Conservation (phyloP, 2,888 invertebrate species). For the Exephanes ischioxanthus region DNA sequence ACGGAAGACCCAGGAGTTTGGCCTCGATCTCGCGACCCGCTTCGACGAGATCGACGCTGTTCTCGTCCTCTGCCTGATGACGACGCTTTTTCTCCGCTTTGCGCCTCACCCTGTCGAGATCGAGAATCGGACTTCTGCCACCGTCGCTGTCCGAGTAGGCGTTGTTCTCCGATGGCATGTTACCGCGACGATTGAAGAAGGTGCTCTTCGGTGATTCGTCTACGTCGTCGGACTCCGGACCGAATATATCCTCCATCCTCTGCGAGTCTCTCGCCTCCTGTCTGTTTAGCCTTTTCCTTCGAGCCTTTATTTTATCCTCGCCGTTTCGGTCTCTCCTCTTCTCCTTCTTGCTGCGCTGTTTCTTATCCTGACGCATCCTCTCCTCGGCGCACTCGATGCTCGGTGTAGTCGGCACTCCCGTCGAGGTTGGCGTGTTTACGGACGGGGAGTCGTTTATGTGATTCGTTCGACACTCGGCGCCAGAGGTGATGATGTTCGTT, state of each 20-base stretch:
- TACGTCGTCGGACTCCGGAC: conserved; percentile 93
- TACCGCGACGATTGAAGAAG: conserved; percentile 79
- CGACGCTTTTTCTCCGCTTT: conserved; percentile 82
- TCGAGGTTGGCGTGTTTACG: conserved; percentile 40
- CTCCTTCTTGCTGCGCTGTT: conserved; percentile 84
- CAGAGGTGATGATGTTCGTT: conserved; percentile 64
- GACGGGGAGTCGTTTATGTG: conserved; percentile 70
- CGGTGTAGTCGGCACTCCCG: conserved; percentile 63
- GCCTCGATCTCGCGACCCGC: conserved; percentile 94
- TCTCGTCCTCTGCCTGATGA: conserved; percentile 89
- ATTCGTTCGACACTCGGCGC: conserved; percentile 74
- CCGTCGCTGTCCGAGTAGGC: conserved; percentile 87
- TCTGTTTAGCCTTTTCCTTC: conserved; percentile 84
- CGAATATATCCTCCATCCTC: conserved; percentile 95
- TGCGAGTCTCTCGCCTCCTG: conserved; percentile 87
- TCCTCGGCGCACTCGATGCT: conserved; percentile 79
- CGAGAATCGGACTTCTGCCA: conserved; percentile 83
- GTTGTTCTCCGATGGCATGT: conserved; percentile 79
- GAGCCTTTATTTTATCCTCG: conserved; percentile 83
- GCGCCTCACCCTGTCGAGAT: conserved; percentile 80
- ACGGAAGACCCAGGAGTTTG: conserved; percentile 90
- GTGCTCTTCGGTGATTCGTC: conserved; percentile 81
- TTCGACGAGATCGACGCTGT: conserved; percentile 92
- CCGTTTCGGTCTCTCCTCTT: conserved; percentile 83
- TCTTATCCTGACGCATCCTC: conserved; percentile 84